phyloP scores from a whole-genome alignment of 2,888 invertebrate genomes.

The Theodoxus fluviatilis region DNA sequence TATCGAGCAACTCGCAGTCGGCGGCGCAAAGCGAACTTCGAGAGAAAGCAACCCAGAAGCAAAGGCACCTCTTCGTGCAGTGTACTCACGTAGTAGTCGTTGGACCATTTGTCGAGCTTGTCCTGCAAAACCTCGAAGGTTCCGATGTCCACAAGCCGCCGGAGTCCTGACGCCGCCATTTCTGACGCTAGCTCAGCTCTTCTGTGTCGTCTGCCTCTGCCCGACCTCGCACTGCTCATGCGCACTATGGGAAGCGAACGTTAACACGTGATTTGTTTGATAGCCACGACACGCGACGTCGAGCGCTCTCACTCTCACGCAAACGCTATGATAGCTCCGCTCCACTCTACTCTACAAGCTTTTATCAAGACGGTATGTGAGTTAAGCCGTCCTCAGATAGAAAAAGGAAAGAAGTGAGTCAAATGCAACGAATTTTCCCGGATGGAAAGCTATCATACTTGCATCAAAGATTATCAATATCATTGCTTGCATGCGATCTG shows the following conservation, averaged over 20 bases:
- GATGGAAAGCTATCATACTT: too few relatives aligned
- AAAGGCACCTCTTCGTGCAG: neutral
- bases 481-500: too few relatives aligned
- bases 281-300: too few relatives aligned
- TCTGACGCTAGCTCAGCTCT: conserved; percentile 50
- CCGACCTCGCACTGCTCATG: conserved; percentile 27
- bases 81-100: conserved; percentile 61
- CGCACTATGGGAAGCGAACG: conserved; percentile 24
- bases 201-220: conserved; percentile 26
- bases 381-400: too few relatives aligned
- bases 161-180: conserved; percentile 64
- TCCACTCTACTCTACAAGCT: too few relatives aligned
- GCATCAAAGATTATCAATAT: too few relatives aligned
- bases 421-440: too few relatives aligned
- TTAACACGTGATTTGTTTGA: too few relatives aligned
- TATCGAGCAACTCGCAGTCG: neutral
- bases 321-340: too few relatives aligned
- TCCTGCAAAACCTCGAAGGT: conserved; percentile 63
- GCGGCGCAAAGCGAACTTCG: neutral
- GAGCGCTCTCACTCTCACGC: too few relatives aligned
- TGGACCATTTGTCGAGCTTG: conserved; percentile 62
- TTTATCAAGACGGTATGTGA: too few relatives aligned
- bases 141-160: conserved; percentile 61
- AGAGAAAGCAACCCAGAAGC: neutral
- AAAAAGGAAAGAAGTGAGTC: too few relatives aligned